Conservation (phyloP, 2,113 vertebrate species). For the Laticauda laticaudata region DNA sequence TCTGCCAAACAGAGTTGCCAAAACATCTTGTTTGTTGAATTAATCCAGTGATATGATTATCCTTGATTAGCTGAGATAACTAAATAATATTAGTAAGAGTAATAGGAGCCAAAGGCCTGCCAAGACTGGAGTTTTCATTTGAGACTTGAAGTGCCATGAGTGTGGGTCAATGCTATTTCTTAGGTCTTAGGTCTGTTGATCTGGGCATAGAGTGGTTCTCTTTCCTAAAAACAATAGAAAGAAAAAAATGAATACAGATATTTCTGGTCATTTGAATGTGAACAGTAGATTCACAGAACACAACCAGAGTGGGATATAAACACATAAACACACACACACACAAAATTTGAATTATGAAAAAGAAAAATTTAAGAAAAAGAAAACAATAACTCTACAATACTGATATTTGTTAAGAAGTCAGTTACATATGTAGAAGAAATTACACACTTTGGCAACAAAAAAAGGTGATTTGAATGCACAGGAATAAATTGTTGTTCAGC, state of each 20-base stretch:
- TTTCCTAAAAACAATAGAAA: conserved; percentile 76
- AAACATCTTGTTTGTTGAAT: conserved; percentile 57
- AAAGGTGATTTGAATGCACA: not conserved
- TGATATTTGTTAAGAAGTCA: not conserved
- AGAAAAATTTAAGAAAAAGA: conserved; percentile 3
- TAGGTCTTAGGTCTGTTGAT: conserved; percentile 97
- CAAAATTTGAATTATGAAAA: accelerated
- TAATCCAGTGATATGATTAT: conserved; percentile 62
- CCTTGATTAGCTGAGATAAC: conserved; percentile 63
- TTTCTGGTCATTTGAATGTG: conserved; percentile 39
- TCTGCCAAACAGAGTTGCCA: conserved; percentile 70
- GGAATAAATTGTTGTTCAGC: not conserved
- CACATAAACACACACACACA: not conserved
- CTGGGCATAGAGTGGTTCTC: conserved; percentile 93
- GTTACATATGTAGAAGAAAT: not conserved
- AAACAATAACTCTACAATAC: not conserved
- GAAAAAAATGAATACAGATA: conserved; percentile 55
- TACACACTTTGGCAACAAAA: not conserved
- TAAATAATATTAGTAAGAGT: conserved; percentile 33
- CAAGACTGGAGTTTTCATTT: conserved; percentile 62
- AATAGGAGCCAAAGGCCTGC: conserved; percentile 64
- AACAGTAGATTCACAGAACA: conserved; percentile 37
- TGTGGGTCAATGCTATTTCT: conserved; percentile 81
- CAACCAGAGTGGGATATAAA: not conserved
- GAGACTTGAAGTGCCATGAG: conserved; percentile 69